Evolutionary conservation across 2,888 invertebrate species (phyloP).

Genomic region (Macrophya annulata): DNA sequence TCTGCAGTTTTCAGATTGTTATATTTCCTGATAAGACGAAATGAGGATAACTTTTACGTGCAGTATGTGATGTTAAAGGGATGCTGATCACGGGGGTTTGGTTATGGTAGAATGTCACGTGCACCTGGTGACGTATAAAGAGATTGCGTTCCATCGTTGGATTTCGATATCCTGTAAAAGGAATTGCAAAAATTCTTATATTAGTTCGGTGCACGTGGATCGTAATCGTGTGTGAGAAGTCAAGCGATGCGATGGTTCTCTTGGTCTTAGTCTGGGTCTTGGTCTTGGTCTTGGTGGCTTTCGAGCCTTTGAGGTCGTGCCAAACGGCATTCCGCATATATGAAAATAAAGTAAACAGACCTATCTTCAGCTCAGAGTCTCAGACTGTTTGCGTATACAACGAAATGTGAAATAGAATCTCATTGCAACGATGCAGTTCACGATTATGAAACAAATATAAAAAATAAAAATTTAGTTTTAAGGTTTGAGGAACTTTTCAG

Average conservation of each 20-base stretch:
- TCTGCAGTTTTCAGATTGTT: not conserved
- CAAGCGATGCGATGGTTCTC: not conserved
- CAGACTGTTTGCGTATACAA: slow-evolving; percentile 71
- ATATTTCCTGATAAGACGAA: not conserved
- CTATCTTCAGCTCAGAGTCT: slow-evolving; percentile 63
- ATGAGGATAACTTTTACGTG: not conserved
- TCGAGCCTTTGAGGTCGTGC: slow-evolving; percentile 70
- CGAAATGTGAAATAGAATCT: slow-evolving; percentile 75
- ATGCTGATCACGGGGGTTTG: not conserved
- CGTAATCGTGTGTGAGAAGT: slow-evolving; percentile 72
- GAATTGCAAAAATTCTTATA: slow-evolving; percentile 76
- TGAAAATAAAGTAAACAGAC: slow-evolving; percentile 73
- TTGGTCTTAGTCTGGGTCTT: slow-evolving; percentile 7
- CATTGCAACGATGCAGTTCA: slow-evolving; percentile 65
- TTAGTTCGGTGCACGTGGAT: slow-evolving; percentile 72
- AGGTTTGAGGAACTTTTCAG: too few relatives aligned
- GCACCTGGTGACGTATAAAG: slow-evolving; percentile 58
- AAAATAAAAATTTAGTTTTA: too few relatives aligned
- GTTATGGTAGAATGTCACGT: slow-evolving; percentile 26
- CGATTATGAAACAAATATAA: too few relatives aligned
- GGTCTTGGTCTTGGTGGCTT: slow-evolving; percentile 46
- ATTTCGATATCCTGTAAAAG: slow-evolving; percentile 71
- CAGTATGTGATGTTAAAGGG: not conserved
- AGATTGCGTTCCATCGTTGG: slow-evolving; percentile 61
- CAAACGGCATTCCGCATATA: slow-evolving; percentile 71